Base-by-base conservation (phyloP, 2,797 vertebrate genomes). In the Poecilia picta region DNA sequence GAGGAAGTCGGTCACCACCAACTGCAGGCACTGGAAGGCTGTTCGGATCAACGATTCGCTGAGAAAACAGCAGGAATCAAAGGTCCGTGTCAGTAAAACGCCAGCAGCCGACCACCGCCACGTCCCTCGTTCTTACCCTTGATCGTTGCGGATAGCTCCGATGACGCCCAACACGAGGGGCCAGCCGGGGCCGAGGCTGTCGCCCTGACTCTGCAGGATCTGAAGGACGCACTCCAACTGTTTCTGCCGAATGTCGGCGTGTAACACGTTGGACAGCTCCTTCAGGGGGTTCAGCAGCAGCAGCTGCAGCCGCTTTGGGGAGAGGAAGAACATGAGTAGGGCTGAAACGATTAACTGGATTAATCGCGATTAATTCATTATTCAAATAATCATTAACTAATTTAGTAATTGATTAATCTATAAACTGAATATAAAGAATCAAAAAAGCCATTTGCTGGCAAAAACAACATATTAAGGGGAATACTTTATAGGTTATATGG, bases 1-100 rank as follows among this genome's bases (percentile, higher is more conserved):
- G 73, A 99, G 96, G 94, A 99, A 99, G 94, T 99, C 98, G 4
- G 98, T 99, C 94, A 99, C 98, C 92, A 99, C 98, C 95, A 99
- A 96, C 93, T 99, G 98, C 94, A 99, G 97, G 97, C 98, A 99
- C 95, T 99, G 98, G 96, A 99, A 99, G 85, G 98, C 97, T 91
- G 98, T 99, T 95, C 98, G 94, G 93, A 99, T 99, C 94, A 99
- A 94, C 47, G 98, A 98, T 92, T 99, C 98, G 68, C 98, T 97
- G 88, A 16, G 8, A 72, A 72, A 64, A 73, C 49, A 84, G 78
- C 25, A 15, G 68, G 25, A 70, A 10, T 76, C 33, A 74, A 0
- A 20, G 39, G 66, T 70, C n/a, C 0, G 39, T 43, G 5, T 13
- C 10, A 6, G 23, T 15, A 46, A 28, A 71, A 46, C 25, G 13